Base-by-base conservation (phyloP, 2,113 vertebrate genomes). In the Chloebia gouldiae region DNA sequence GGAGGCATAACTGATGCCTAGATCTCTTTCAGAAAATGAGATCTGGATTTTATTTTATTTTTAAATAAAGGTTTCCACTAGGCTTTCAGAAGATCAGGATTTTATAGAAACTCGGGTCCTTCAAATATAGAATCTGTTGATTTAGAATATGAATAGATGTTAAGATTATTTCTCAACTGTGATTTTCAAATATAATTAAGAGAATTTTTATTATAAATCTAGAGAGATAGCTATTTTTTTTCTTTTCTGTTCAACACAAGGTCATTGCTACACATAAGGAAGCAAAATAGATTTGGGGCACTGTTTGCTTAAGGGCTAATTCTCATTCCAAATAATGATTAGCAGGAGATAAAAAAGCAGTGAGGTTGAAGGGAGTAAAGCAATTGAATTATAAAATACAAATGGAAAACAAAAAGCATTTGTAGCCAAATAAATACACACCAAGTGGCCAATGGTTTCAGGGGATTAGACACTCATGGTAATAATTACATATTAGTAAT, bases 331-430 rank as follows among this genome's bases (percentile, higher is more conserved):
- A 93, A 88, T 95, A 95, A 90, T 39, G 75, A 93, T 89, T 95
- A 93, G 71, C 64, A 91, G 39, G 35, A 95, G 72, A 95, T 86
- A 59, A 93, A 92, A 94, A 96, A 93, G 78, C 44, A 30, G 44
- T 53, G 70, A 89, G 68, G 33, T 57, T 86, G 85, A 93, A 91
- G 47, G 44, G 28, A 91, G n/a, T 49, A 93, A 96, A 92, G 86
- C 72, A 95, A 94, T 93, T 93, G 93, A 94, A 91, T 90, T 66
- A 92, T 95, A 95, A 95, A 95, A 90, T 18, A 95, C 40, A 39
- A 92, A 86, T 18, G 61, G 65, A 81, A 95, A 96, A 92, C 3
- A 22, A 88, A 92, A 88, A 88, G 49, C 33, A 78, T 92, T 93
- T 71, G 22, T 75, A 88, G 64, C 56, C 85, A 90, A 93, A 90